Conservation (phyloP, 2,113 vertebrate species). For the Phyllostomus discolor region DNA sequence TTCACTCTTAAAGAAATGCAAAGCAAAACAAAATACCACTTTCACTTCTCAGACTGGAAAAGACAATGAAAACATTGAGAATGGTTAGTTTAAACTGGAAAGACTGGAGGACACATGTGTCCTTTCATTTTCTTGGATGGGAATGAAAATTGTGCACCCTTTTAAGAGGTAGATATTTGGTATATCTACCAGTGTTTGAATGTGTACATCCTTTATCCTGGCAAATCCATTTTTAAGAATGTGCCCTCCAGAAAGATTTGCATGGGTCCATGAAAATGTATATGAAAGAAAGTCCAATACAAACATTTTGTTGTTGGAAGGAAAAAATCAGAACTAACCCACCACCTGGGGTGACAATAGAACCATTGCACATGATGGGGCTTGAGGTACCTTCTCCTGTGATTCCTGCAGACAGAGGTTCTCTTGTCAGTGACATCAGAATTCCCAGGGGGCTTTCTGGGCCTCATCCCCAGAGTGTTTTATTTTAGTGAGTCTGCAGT, state of each 20-base stretch:
- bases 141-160: neutral
- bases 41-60: neutral
- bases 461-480: neutral
- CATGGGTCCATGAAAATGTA: neutral
- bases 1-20: slow-evolving; percentile 23
- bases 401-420: neutral
- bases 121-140: neutral
- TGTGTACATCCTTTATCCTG: neutral
- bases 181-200: neutral
- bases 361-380: neutral
- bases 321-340: neutral
- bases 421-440: neutral
- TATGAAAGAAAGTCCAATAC: neutral
- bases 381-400: neutral
- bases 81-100: neutral
- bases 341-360: no score
- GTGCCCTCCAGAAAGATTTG: neutral
- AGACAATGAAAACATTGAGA: slow-evolving; percentile 7
- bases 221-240: neutral
- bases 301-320: neutral
- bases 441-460: neutral
- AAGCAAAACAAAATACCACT: neutral
- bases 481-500: neutral
- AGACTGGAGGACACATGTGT: neutral
- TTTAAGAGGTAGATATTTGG: neutral